A percentile compares a stretch with the other conserved stretches of the same genome.
phyloP scores from a whole-genome alignment of 2,113 vertebrate species.

The Gavia stellata region DNA sequence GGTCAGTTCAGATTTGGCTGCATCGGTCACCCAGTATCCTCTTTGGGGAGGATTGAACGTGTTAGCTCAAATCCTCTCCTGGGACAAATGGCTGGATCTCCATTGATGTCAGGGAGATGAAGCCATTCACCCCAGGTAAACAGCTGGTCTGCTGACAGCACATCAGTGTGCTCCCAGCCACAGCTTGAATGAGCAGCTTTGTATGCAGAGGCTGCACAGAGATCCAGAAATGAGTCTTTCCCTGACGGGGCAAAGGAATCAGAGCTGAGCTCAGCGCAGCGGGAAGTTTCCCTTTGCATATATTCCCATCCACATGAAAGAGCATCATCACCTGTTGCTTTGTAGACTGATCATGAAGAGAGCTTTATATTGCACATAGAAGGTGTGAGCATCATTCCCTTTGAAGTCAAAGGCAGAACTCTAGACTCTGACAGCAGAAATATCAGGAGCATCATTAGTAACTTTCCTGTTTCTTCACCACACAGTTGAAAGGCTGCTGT shows the following conservation, averaged over 20 bases:
- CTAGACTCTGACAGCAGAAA: not conserved
- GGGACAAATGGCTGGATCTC: not conserved
- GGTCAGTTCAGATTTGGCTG: not conserved
- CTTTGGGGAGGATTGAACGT: not conserved
- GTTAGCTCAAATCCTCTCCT: not conserved
- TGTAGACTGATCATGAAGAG: not conserved
- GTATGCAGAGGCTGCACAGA: not conserved
- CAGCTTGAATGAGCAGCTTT: not conserved
- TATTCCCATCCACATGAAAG: not conserved
- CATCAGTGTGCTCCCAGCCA: not conserved
- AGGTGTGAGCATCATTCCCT: not conserved
- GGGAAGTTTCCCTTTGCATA: not conserved
- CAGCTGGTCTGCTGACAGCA: not conserved
- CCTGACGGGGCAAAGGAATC: fast-evolving
- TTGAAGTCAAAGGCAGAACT: conserved; percentile 24
- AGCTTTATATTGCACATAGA: not conserved
- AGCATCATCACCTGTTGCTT: not conserved
- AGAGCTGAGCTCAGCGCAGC: not conserved
- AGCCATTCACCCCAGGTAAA: not conserved
- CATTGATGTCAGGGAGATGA: not conserved
- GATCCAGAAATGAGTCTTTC: not conserved
- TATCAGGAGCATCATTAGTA: conserved; percentile 32
- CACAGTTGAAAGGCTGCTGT: conserved; percentile 34
- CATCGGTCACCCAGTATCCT: not conserved
- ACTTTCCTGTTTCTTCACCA: conserved; percentile 4